Evolutionary conservation across 2,888 invertebrate species (phyloP), one percentile per base, ranked within the genome.

Genomic region (Euproctis similis): DNA sequence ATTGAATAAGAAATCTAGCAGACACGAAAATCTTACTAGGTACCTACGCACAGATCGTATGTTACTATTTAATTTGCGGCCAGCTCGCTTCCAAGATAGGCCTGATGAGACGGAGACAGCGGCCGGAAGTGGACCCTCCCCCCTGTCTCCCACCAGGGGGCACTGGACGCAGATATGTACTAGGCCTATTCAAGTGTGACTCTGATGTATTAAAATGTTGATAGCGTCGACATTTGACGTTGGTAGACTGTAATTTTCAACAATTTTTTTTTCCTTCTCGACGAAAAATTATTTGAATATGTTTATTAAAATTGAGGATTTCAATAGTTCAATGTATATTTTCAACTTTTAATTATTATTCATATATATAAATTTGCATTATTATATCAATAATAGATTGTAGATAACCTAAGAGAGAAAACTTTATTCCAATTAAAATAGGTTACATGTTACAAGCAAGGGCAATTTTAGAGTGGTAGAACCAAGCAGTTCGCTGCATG

Each of bases 51-150:
- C 40, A 54, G 47, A 49, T 39, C 52, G 55, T 50, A 64, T 56
- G 62, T 62, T 64, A 72, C 61, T 77, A 80, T 78, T 80, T 80
- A 81, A 80, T 78, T 81, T 74, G 75, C 75, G 73, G 71, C 54
- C 65, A 59, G 63, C 60, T 57, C 61, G 63, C 46, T 52, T 60
- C 67, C 69, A 77, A 81, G 81, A 81, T 81, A 77, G 74, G 73
- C 66, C 70, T 75, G 80, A 76, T 73, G 77, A 74, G 75, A 59
- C 71, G 76, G 73, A 80, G 80, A 80, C 81, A 75, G 74, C 72
- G 70, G 62, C 66, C 72, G 80, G 78, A 80, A 71, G 65, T 45
- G 51, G 57, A 44, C 48, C 55, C 58, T 37, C 49, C 60, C 63
- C 63, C 63, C 58, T 45, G 39, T 46, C 42, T 43, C 46, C 26